phyloP scores from a whole-genome alignment of 2,888 invertebrate species.

The Eupithecia inturbata region DNA sequence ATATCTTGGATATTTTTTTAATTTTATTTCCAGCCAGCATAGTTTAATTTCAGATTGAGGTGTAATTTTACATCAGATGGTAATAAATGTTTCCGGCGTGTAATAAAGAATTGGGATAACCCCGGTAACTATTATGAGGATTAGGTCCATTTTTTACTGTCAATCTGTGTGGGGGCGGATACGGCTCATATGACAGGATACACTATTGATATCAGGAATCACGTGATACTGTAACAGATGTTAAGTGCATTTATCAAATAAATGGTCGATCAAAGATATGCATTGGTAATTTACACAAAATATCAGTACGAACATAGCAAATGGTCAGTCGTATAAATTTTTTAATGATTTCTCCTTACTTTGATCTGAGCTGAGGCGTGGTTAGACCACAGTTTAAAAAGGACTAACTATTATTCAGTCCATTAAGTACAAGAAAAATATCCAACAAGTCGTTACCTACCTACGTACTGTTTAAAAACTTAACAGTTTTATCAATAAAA shows the following conservation, averaged over 20 bases:
- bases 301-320: background rate
- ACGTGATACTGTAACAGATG: slow-evolving; percentile 75
- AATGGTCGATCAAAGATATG: slow-evolving; percentile 19
- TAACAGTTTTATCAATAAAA: slow-evolving; percentile 9
- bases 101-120: slow-evolving; percentile 77
- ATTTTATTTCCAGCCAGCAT: slow-evolving; percentile 23
- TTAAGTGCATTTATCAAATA: slow-evolving; percentile 38
- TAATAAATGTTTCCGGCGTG: slow-evolving; percentile 80
- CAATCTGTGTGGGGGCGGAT: slow-evolving; percentile 80
- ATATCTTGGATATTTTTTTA: background rate
- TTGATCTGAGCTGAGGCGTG: background rate
- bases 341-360: background rate
- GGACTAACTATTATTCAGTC: background rate
- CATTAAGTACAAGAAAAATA: background rate
- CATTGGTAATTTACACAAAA: background rate
- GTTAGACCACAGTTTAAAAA: background rate
- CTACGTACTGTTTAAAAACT: background rate
- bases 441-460: background rate
- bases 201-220: slow-evolving; percentile 73
- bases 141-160: slow-evolving; percentile 80
- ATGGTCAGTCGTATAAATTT: background rate
- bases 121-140: slow-evolving; percentile 77
- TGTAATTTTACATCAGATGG: slow-evolving; percentile 63
- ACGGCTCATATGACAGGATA: slow-evolving; percentile 82
- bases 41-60: slow-evolving; percentile 41